These are phyloP conservation scores for Pomatorhinus ruficollis DNA, from an alignment of 2,113 vertebrate genomes.

Conservation along the genomic window DNA sequence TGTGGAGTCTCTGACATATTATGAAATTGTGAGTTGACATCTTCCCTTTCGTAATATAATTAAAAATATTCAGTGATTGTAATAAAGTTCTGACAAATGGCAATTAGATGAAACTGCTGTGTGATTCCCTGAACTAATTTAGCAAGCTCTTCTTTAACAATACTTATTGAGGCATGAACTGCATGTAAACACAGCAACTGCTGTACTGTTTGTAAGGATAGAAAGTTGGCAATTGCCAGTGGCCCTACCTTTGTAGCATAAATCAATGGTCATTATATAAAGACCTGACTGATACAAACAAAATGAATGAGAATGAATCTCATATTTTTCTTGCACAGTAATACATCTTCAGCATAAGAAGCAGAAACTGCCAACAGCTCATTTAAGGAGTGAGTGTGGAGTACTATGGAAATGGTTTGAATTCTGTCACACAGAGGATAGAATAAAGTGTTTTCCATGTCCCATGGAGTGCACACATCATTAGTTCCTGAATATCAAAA, in stretches of 20 bases:
- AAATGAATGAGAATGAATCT: not conserved
- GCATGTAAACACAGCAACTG: not conserved
- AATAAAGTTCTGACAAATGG: constrained; percentile 42
- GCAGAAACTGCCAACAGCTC: not conserved
- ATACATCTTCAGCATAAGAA: not conserved
- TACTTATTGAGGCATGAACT: not conserved
- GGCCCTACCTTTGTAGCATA: not conserved
- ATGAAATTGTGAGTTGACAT: not conserved
- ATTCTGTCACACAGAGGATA: not conserved
- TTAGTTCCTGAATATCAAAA: constrained; percentile 16
- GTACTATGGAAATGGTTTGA: not conserved
- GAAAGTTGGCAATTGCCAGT: not conserved
- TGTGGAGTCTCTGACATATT: not conserved
- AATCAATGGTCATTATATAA: not conserved
- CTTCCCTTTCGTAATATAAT: constrained; percentile 35
- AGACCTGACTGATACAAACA: not conserved
- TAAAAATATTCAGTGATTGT: constrained; percentile 30
- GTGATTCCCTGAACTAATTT: constrained; percentile 43
- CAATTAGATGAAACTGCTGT: constrained; percentile 54
- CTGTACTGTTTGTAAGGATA: not conserved
- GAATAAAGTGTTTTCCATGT: constrained; percentile 15
- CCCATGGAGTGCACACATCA: not conserved
- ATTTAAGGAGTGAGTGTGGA: not conserved
- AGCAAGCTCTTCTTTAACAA: constrained; percentile 27
- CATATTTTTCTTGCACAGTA: not conserved